A percentile compares a stretch with the other conserved stretches of the same genome.
These are phyloP conservation scores for Passer domesticus DNA, from an alignment of 2,113 vertebrate genomes.

Conservation along the genomic window DNA sequence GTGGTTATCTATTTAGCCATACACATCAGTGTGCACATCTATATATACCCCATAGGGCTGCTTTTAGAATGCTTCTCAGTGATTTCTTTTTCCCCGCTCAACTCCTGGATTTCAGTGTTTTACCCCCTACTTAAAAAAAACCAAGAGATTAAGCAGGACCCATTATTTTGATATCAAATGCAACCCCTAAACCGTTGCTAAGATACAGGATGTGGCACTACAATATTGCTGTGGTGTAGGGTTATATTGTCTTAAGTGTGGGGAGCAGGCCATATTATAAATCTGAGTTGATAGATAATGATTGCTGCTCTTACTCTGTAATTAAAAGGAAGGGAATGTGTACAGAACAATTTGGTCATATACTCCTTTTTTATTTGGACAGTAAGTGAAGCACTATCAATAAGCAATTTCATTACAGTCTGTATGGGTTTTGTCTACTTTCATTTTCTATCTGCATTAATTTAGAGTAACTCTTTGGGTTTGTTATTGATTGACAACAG, in stretches of 20 bases:
- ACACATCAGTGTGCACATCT: neutral
- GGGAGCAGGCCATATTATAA: constrained; percentile 12
- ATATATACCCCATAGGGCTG: neutral
- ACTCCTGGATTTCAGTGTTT: constrained; percentile 4
- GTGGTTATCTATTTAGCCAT: neutral
- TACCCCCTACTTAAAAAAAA: constrained; percentile 28
- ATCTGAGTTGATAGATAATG: constrained; percentile 33
- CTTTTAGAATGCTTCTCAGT: neutral
- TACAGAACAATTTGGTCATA: neutral
- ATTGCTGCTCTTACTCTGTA: constrained; percentile 28
- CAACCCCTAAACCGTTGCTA: constrained; percentile 58
- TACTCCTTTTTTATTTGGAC: constrained; percentile 3
- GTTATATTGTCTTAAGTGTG: constrained; percentile 51
- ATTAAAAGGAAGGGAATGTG: constrained; percentile 44
- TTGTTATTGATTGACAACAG: neutral
- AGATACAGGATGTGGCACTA: constrained; percentile 56
- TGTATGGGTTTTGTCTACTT: constrained; percentile 30
- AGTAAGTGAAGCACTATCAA: constrained; percentile 42
- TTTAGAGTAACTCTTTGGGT: neutral
- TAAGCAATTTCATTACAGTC: constrained; percentile 45
- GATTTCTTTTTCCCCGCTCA: neutral
- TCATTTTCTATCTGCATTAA: constrained; percentile 11
- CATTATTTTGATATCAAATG: constrained; percentile 63
- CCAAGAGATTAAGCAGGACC: constrained; percentile 15
- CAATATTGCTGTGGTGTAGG: constrained; percentile 8